These are phyloP conservation scores for Chloromyia formosa DNA, from an alignment of 2,888 invertebrate genomes.

Conservation along the genomic window DNA sequence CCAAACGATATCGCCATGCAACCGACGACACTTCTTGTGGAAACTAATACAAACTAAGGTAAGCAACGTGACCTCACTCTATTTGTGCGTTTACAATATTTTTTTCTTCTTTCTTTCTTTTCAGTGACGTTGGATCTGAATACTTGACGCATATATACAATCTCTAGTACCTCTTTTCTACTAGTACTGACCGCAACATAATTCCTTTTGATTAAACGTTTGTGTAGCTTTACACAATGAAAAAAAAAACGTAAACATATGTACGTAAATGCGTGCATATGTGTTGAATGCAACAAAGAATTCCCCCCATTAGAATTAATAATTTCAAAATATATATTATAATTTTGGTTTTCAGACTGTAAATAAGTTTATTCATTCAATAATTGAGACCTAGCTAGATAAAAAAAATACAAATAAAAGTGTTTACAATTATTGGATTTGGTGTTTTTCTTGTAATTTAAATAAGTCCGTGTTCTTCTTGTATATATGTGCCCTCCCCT, in stretches of 20 bases:
- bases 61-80: too few relatives aligned
- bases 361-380: slow-evolving; percentile 10
- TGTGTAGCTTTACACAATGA: neutral
- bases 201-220: neutral
- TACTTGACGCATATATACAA: slow-evolving; percentile 1
- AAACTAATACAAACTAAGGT: slow-evolving; percentile 2
- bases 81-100: too few relatives aligned
- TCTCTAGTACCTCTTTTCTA: slow-evolving; percentile 26
- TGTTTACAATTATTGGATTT: neutral
- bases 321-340: neutral
- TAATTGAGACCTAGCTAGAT: slow-evolving; percentile 25
- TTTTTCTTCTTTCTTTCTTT: neutral
- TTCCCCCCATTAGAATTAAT: neutral
- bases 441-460: too few relatives aligned
- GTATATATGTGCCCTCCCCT: too few relatives aligned
- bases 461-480: too few relatives aligned
- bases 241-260: neutral
- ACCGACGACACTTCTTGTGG: slow-evolving; percentile 19
- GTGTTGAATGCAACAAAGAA: neutral
- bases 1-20: slow-evolving; percentile 3
- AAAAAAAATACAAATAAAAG: neutral
- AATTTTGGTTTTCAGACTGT: slow-evolving; percentile 3
- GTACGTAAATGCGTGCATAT: neutral
- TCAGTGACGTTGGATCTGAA: slow-evolving; percentile 31
- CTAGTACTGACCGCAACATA: slow-evolving; percentile 7